Base-by-base conservation (phyloP, 2,888 invertebrate species). In the Drosophila eohydei region DNA sequence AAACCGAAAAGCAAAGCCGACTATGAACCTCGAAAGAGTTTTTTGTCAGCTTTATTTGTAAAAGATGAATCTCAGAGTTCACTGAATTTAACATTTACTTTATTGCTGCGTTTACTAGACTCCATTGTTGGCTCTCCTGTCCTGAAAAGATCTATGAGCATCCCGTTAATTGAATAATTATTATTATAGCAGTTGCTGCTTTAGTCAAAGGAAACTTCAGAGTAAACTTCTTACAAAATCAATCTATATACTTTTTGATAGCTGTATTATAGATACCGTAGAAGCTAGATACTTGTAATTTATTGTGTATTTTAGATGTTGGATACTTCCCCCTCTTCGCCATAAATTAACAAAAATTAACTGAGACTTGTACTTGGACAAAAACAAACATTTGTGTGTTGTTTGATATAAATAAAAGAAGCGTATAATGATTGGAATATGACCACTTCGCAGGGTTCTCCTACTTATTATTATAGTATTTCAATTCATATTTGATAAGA, bases 51-150 rank as follows among this genome's bases (percentile, higher is more conserved):
- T 34, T 7, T 21, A 26, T 21, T 21, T n/a, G 16, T 26, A 32
- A 8, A 34, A 56, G 7, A 56, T 51, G 54, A 30, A 36, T 9
- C 21, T 43, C 21, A 9, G 43, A 43, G 14, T 54, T 54, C 38
- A 48, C 38, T 58, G 36, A 56, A 62, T 38, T 56, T 28, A 30
- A 51, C 36, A 44, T 16, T 21, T 38, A 51, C 51, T 64, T 43
- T 43, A 8, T 21, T 12, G 16, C 16, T 28, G 21, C 9, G 2
- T 2, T 9, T 26, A 26, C 5, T 11, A 21, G 2, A 3, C 48
- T 50, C 6, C 9, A 16, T 6, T n/a, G 8, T 4, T 8, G 14
- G 3, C 5, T 2, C 3, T 32, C n/a, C 30, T 5, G 21, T 41
- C 32, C 12, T 9, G 48, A 30, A 48, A 4, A 8, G 4, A 21